These are phyloP conservation scores for Protomyctophum bolini DNA, from an alignment of 2,113 vertebrate genomes.

Conservation along the genomic window DNA sequence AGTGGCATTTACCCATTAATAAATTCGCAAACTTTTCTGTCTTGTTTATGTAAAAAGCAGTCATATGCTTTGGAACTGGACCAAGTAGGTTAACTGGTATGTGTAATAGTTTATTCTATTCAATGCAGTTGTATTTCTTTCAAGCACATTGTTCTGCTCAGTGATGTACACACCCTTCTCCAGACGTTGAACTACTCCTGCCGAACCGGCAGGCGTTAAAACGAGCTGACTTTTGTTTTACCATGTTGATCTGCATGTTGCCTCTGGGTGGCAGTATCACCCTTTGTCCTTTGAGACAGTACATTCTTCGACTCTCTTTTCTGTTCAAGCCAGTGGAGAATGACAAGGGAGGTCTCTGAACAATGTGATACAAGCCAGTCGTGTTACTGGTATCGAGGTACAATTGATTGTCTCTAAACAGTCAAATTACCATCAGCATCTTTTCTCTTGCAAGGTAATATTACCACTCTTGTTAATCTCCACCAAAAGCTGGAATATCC, in stretches of 20 bases:
- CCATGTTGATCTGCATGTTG: constrained; percentile 73
- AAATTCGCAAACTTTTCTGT: constrained; percentile 83
- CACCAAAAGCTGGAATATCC: constrained; percentile 21
- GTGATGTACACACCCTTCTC: constrained; percentile 67
- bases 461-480: constrained; percentile 27
- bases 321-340: constrained; percentile 36
- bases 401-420: constrained; percentile 34
- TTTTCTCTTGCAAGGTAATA: constrained; percentile 23
- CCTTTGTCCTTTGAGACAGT: constrained; percentile 50
- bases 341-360: constrained; percentile 32
- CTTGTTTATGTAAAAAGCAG: constrained; percentile 84
- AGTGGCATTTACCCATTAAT: constrained; percentile 76
- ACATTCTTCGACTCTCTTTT: constrained; percentile 36
- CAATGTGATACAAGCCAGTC: constrained; percentile 36
- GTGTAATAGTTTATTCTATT: constrained; percentile 81
- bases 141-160: constrained; percentile 74
- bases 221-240: constrained; percentile 41
- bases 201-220: constrained; percentile 56
- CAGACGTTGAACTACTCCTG: constrained; percentile 60
- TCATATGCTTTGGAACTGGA: constrained; percentile 85
- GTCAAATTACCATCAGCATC: constrained; percentile 29
- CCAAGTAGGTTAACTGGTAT: constrained; percentile 85
- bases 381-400: constrained; percentile 23
- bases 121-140: constrained; percentile 77
- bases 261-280: constrained; percentile 71